These are phyloP conservation scores for Podargus strigoides DNA, from an alignment of 2,797 vertebrate genomes.

Conservation along the genomic window DNA sequence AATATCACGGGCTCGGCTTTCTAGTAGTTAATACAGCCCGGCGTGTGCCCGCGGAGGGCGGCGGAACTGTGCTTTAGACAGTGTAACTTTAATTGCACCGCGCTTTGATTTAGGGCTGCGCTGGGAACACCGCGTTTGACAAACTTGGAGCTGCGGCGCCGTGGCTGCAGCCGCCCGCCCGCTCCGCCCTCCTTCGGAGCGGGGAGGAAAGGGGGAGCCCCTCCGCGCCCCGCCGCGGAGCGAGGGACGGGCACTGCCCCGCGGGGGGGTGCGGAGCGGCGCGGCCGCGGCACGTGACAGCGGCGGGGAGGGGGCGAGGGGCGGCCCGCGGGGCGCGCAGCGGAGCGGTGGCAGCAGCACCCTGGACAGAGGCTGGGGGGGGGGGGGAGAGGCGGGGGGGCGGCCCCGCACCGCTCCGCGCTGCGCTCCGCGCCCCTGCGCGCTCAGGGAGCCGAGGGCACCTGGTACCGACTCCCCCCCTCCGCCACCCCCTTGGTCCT, in stretches of 20 bases:
- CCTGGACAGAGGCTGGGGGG: conserved; percentile 86
- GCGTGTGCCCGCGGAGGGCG: conserved; percentile 57
- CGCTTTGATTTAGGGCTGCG: conserved; percentile 72
- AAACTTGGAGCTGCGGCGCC: conserved; percentile 70
- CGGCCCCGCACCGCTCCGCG: background rate
- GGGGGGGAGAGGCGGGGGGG: conserved; percentile 75
- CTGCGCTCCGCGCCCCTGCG: background rate
- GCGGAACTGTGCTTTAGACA: conserved; percentile 59
- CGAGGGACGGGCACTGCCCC: background rate
- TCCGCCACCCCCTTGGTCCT: conserved; percentile 75
- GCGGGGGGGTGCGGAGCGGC: background rate
- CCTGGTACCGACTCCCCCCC: conserved; percentile 74
- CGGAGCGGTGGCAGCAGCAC: conserved; percentile 76
- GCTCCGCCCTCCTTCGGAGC: conserved; percentile 37
- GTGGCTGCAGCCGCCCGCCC: conserved; percentile 13
- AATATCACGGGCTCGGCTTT: conserved; percentile 66
- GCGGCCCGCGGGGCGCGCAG: conserved; percentile 73
- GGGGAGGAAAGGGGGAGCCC: background rate
- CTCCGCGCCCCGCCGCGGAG: background rate
- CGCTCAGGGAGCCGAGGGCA: conserved; percentile 64
- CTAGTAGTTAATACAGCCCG: conserved; percentile 65
- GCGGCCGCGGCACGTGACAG: conserved; percentile 82
- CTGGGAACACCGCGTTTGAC: conserved; percentile 63
- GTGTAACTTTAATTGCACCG: conserved; percentile 80
- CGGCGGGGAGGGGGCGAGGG: conserved; percentile 60